Percentiles rank a stretch among this genome's conserved stretches.
Conservation (phyloP, 2,797 vertebrate species). For the Molossus alvarezi region DNA sequence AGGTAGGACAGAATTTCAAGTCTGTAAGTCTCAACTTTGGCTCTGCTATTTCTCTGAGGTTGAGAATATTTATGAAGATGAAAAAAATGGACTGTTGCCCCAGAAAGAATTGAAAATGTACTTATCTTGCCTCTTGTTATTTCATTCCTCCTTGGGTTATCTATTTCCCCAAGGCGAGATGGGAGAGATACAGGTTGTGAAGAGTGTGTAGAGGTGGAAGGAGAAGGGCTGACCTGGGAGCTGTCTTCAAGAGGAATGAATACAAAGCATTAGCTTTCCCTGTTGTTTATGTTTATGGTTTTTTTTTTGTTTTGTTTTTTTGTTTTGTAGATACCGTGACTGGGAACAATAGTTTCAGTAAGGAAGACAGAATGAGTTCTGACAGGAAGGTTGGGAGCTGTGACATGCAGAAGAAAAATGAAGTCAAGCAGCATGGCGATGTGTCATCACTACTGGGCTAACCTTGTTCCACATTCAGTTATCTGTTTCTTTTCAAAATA, state of each 20-base stretch:
- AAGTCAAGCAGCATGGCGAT: slow-evolving; percentile 66
- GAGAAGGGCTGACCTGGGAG: not conserved
- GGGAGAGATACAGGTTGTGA: not conserved
- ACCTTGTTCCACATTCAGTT: slow-evolving; percentile 57
- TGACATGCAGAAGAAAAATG: slow-evolving; percentile 75
- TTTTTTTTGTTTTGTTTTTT: slow-evolving; percentile 7
- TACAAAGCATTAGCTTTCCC: not conserved
- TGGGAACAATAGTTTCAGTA: slow-evolving; percentile 79
- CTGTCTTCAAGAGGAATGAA: slow-evolving; percentile 10
- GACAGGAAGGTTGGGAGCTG: slow-evolving; percentile 69
- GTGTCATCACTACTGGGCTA: slow-evolving; percentile 63
- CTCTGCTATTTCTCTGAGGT: not conserved
- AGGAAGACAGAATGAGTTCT: slow-evolving; percentile 76
- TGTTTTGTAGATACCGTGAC: slow-evolving; percentile 50
- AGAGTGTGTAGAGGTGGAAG: not conserved
- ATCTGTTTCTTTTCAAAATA: slow-evolving; percentile 29
- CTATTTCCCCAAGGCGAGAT: not conserved
- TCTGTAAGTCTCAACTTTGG: not conserved
- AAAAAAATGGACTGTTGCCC: not conserved
- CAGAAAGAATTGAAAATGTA: not conserved
- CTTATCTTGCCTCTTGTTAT: not conserved
- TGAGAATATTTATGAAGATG: slow-evolving; percentile 26
- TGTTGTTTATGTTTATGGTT: not conserved
- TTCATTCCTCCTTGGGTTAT: not conserved
- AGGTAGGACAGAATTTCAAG: not conserved